A percentile compares a stretch with the other conserved stretches of the same genome.
Evolutionary conservation across 1,140 invertebrate species (phyloP).

Genomic region (Bombus sylvicola): DNA sequence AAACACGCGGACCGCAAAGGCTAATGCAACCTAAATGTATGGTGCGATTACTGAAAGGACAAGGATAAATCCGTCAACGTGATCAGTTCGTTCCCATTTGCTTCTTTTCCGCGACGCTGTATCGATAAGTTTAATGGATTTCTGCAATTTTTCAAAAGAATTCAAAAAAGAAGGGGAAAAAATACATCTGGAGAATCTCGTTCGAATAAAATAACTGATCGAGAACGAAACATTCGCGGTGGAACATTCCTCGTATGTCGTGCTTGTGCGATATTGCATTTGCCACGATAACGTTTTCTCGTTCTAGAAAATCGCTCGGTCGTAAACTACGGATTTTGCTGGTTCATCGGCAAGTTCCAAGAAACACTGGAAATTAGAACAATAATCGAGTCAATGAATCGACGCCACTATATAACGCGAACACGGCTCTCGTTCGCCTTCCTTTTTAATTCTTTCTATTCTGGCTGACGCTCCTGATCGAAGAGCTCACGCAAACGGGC

Average conservation of each 20-base stretch:
- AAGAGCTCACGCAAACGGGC: constrained; percentile 17
- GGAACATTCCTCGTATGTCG: background rate
- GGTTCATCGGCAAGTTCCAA: background rate
- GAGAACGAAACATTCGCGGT: background rate
- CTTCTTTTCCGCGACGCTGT: background rate
- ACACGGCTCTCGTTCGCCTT: background rate
- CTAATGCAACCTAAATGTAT: background rate
- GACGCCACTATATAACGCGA: background rate
- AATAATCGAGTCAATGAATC: constrained; percentile 32
- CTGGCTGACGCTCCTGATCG: background rate
- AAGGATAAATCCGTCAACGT: background rate
- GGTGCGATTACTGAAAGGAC: background rate
- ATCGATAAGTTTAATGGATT: background rate
- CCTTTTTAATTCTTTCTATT: constrained; percentile 3
- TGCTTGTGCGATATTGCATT: too few species aligned
- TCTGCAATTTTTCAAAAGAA: background rate
- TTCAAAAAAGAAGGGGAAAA: too few species aligned
- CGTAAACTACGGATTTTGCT: constrained; percentile 28
- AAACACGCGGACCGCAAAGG: background rate
- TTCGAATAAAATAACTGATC: background rate
- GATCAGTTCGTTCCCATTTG: background rate
- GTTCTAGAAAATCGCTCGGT: constrained; percentile 5
- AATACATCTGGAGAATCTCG: background rate
- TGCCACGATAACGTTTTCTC: background rate
- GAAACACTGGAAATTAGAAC: constrained; percentile 14